These are phyloP conservation scores for Heliocidaris erythrogramma DNA, from an alignment of 35 echinoderm and acorn worm genomes.

Conservation along the genomic window DNA sequence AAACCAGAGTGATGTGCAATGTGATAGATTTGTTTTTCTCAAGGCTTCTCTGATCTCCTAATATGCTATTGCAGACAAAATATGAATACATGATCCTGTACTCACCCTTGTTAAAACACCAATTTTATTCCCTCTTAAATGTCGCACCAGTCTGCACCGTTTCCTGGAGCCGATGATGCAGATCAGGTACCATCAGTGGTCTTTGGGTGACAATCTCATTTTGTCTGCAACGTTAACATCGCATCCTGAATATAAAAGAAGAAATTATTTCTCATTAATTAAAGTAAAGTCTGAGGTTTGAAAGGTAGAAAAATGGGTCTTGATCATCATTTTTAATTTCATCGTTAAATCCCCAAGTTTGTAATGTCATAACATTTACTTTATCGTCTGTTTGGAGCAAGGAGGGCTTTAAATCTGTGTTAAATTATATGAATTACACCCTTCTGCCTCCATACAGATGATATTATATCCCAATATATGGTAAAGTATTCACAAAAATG, in stretches of 20 bases:
- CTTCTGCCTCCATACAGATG: too few relatives aligned
- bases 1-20: neutral
- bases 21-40: too few relatives aligned
- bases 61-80: neutral
- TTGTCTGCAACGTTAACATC: neutral
- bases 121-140: neutral
- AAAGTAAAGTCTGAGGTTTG: neutral
- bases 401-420: too few relatives aligned
- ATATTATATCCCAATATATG: neutral
- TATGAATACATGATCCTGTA: too few relatives aligned
- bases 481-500: neutral
- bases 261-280: neutral
- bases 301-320: neutral
- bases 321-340: neutral
- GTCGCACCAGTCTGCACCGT: neutral
- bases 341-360: neutral
- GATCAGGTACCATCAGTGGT: neutral
- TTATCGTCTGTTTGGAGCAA: too few relatives aligned
- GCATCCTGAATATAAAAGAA: neutral
- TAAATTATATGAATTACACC: too few relatives aligned
- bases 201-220: neutral
- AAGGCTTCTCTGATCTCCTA: neutral
- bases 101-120: too few relatives aligned
- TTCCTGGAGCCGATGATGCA: neutral
- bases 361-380: too few relatives aligned